These are phyloP conservation scores for Bradypus variegatus DNA, from an alignment of 2,797 vertebrate genomes.

Conservation along the genomic window DNA sequence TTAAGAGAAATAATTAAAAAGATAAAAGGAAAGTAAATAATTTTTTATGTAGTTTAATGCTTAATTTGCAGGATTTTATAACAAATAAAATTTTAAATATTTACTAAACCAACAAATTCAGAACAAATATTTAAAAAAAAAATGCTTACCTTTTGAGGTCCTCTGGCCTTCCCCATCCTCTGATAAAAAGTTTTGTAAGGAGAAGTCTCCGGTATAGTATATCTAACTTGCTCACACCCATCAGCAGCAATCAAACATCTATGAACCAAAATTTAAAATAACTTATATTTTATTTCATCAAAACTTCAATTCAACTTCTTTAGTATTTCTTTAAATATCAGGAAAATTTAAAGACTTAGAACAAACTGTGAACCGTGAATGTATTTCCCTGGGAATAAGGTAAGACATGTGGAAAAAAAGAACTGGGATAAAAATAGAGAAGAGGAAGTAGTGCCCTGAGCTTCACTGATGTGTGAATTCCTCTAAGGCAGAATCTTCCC, in stretches of 20 bases:
- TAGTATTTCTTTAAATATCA: slow-evolving; percentile 12
- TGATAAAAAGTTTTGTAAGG: slow-evolving; percentile 95
- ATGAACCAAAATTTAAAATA: slow-evolving; percentile 45
- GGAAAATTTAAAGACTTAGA: slow-evolving; percentile 4
- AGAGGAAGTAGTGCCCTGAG: neutral
- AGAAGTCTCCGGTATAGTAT: slow-evolving; percentile 94
- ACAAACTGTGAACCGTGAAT: neutral
- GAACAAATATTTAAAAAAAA: slow-evolving; percentile 6
- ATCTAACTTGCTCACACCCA: slow-evolving; percentile 96
- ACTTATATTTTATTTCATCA: slow-evolving; percentile 14
- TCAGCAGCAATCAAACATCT: slow-evolving; percentile 81
- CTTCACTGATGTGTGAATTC: neutral
- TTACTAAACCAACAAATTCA: slow-evolving; percentile 25
- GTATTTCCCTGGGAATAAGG: neutral
- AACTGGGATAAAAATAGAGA: neutral
- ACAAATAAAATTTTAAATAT: no score
- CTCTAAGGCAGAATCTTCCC: neutral
- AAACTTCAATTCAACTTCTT: neutral
- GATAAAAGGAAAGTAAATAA: no score
- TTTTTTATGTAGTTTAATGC: no score
- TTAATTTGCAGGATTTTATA: no score
- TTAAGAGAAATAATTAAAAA: no score
- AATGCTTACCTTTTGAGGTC: slow-evolving; percentile 88
- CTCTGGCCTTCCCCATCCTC: slow-evolving; percentile 97
- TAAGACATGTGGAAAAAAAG: neutral